A percentile compares a stretch with the other conserved stretches of the same genome.
Conservation (phyloP, 2,797 vertebrate genomes). For the Darevskia nairensis region DNA sequence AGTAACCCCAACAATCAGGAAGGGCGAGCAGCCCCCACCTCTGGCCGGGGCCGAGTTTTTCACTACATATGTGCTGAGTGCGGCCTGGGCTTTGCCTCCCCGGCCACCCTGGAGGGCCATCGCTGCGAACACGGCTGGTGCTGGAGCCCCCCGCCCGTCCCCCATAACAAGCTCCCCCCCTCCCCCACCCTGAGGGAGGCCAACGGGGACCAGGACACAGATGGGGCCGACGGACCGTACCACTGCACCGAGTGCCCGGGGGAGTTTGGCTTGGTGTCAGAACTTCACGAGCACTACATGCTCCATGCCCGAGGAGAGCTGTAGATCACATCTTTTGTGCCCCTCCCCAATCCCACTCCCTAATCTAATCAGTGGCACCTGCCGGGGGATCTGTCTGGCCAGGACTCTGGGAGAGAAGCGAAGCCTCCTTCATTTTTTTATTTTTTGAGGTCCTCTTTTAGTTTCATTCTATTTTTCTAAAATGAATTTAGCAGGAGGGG, state of each 20-base stretch:
- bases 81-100: conserved; percentile 41
- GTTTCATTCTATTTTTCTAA: conserved; percentile 3
- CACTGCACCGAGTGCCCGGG: conserved; percentile 73
- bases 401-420: neutral
- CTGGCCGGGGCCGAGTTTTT: neutral
- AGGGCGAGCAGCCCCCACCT: conserved; percentile 48
- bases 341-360: neutral
- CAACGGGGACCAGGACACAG: conserved; percentile 42
- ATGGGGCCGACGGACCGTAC: conserved; percentile 64
- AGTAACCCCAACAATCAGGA: neutral
- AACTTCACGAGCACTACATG: conserved; percentile 75
- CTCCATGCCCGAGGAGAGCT: conserved; percentile 73
- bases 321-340: conserved; percentile 36
- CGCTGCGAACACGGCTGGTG: conserved; percentile 41
- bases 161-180: conserved; percentile 23
- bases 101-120: conserved; percentile 35
- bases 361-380: neutral
- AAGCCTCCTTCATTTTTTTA: neutral
- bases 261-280: conserved; percentile 69
- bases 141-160: neutral
- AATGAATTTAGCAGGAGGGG: neutral
- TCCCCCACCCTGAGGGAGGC: conserved; percentile 48
- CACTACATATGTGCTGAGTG: conserved; percentile 51
- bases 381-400: neutral
- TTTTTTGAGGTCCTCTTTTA: neutral